These are phyloP conservation scores for Lasioglossum calceatum DNA, from an alignment of 2,888 invertebrate species.

Conservation along the genomic window DNA sequence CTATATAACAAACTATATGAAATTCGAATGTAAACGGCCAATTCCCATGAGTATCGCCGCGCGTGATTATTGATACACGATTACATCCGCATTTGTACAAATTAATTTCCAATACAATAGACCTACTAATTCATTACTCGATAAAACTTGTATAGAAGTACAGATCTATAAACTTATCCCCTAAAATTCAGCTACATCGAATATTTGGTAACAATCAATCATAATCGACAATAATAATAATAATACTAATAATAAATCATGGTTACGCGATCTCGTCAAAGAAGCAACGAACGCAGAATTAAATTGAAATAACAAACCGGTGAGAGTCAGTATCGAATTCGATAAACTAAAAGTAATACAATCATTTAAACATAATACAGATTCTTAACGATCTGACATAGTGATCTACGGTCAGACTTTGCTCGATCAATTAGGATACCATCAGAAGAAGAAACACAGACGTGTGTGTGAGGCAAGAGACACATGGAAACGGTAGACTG, in stretches of 20 bases:
- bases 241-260: background rate
- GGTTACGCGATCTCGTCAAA: background rate
- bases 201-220: background rate
- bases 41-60: background rate
- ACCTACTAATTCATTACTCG: background rate
- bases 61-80: background rate
- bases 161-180: background rate
- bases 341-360: background rate
- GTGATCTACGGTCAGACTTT: background rate
- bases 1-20: background rate
- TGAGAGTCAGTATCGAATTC: background rate
- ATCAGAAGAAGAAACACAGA: background rate
- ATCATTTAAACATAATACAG: background rate
- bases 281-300: background rate
- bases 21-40: background rate
- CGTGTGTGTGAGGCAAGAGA: background rate
- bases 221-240: conserved; percentile 5
- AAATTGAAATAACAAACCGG: background rate
- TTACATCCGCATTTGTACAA: background rate
- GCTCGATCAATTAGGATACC: background rate
- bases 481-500: background rate
- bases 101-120: background rate
- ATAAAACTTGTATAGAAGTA: background rate
- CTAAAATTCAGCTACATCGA: conserved; percentile 14
- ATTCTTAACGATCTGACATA: background rate